phyloP scores from a whole-genome alignment of 1,140 invertebrate genomes.

The Meloidogyne hapla region DNA sequence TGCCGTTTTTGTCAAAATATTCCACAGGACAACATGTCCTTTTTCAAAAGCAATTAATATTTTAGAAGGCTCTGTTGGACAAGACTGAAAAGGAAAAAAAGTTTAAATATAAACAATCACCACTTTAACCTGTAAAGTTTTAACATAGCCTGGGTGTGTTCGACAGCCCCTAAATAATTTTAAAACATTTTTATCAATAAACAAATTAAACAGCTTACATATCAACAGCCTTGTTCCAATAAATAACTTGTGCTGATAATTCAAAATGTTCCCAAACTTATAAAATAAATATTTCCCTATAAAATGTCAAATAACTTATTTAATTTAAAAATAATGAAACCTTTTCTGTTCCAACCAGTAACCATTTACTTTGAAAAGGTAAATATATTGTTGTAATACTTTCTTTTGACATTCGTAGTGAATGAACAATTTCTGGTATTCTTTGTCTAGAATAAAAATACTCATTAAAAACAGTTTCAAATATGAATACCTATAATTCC shows the following conservation, averaged over 20 bases:
- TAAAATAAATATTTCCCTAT: conserved; percentile 88
- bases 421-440: conserved; percentile 64
- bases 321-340: neutral
- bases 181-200: neutral
- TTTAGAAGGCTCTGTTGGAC: conserved; percentile 67
- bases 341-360: conserved; percentile 93
- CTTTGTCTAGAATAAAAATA: conserved; percentile 73
- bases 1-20: conserved; percentile 78
- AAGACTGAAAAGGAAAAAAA: conserved; percentile 64
- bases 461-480: neutral
- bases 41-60: conserved; percentile 92
- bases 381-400: conserved; percentile 89
- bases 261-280: conserved; percentile 92
- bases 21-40: conserved; percentile 91
- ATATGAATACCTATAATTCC: conserved; percentile 76
- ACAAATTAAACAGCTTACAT: conserved; percentile 76
- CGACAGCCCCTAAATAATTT: conserved; percentile 66
- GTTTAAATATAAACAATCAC: neutral
- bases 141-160: conserved; percentile 68
- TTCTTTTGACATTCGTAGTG: conserved; percentile 57
- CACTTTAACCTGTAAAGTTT: conserved; percentile 52
- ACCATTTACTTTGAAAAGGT: conserved; percentile 94
- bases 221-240: conserved; percentile 99
- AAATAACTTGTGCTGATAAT: conserved; percentile 95
- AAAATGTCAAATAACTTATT: conserved; percentile 22